Evolutionary conservation across 2,888 invertebrate species (phyloP), one percentile per base, ranked within the genome.

Genomic region (Eustalomyia histrio): DNA sequence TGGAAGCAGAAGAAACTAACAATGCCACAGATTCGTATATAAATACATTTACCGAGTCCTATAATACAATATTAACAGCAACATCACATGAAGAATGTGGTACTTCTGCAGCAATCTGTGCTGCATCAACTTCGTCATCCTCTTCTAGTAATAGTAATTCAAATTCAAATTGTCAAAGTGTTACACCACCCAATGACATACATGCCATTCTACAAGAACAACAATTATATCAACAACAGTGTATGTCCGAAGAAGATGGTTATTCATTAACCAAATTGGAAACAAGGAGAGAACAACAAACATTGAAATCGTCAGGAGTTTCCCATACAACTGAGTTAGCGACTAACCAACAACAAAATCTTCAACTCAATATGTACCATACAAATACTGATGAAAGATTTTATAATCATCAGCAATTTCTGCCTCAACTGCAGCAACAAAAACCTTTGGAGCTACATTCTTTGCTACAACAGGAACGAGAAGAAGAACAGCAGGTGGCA

Each of bases 201-300:
- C 85, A 87, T 52, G 88, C 87, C 52, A 87, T 90, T 8, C 55
- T 89, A 21, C 86, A 87, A 69, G 90, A 90, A 76, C 89, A 89
- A 79, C 88, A 88, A 58, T 83, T 86, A 6, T 90, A 90, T 60
- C 90, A 90, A 76, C 88, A 89, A 60, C 89, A 89, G 74, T 88
- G 87, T 16, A 87, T 87, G 87, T 86, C 86, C 4, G 86, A 85
- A 24, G 87, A 86, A 53, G 90, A 90, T 18, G 90, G 90, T 5
- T 90, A 90, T 33, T 90, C 89, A 2, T 81, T 90, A 1, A 91
- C 91, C 0, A 90, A 89, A 83, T 74, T 90, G 43, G 90, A 90
- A 76, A 91, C 90, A 5, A 83, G 88, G 1, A 83, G 86, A 1
- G 88, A 88, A 79, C 88, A 88, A 55, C 86, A 85, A 29, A 80